Conservation (phyloP, 2,888 invertebrate genomes). For the Diplolepis rosae region DNA sequence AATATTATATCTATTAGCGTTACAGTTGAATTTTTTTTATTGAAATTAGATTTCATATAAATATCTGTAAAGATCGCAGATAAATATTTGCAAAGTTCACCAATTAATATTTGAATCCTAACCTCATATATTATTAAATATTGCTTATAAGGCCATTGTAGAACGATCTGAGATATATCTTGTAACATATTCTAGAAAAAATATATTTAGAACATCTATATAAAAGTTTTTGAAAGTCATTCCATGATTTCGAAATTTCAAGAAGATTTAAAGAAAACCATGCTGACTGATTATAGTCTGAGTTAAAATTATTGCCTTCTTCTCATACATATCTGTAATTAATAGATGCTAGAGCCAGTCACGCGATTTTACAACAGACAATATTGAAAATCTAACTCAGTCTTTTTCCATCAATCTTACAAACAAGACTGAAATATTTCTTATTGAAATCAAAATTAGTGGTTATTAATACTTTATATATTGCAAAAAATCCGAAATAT, state of each 20-base stretch:
- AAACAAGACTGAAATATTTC: not conserved
- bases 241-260: not conserved
- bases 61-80: no score
- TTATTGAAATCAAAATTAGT: not conserved
- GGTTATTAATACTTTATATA: not conserved
- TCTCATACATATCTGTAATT: not conserved
- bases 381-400: not conserved
- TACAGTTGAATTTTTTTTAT: no score
- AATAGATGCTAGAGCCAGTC: not conserved
- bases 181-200: no score
- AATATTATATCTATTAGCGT: no score
- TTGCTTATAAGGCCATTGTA: no score
- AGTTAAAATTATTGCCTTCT: not conserved
- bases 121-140: no score
- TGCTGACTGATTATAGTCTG: not conserved
- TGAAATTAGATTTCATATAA: no score
- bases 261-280: not conserved
- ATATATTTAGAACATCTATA: no score
- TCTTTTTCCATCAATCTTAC: not conserved
- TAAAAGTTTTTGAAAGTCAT: not conserved
- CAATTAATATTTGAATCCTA: no score
- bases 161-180: no score
- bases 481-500: not conserved
- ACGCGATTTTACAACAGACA: not conserved
- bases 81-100: no score